Conservation (phyloP, 2,113 vertebrate genomes). For the Tyrannus savana region DNA sequence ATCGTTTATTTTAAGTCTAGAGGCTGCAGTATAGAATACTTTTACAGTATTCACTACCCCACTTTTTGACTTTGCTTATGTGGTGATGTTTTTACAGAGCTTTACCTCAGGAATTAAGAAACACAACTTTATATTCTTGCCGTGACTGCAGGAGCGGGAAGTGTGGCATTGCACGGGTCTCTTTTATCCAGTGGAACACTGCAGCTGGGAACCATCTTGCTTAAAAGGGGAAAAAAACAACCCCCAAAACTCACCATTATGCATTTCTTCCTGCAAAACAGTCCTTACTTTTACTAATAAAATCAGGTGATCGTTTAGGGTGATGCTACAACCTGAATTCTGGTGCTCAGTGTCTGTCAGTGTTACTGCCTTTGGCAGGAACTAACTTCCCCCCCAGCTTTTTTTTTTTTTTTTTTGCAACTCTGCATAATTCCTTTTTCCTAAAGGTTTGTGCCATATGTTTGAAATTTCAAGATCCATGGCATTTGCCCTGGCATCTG, state of each 20-base stretch:
- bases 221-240: neutral
- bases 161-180: neutral
- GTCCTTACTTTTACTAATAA: neutral
- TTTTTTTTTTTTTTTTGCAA: neutral
- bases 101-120: neutral
- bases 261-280: neutral
- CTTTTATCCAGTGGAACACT: neutral
- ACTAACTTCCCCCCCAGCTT: neutral
- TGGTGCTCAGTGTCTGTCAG: neutral
- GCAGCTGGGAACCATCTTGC: neutral
- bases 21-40: constrained; percentile 8
- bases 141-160: neutral
- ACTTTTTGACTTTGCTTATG: neutral
- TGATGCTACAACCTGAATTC: neutral
- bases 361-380: neutral
- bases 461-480: neutral
- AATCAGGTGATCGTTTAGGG: neutral
- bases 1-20: constrained; percentile 58
- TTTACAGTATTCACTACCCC: neutral
- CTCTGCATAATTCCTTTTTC: neutral
- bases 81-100: neutral
- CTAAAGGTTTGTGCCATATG: neutral
- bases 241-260: fast-evolving
- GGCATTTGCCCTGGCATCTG: neutral
- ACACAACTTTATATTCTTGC: neutral